Percentiles rank a stretch among this genome's conserved stretches.
Evolutionary conservation across 53 echinoderm and acorn worm genomes (phyloP).

Genomic region (Arbacia lixula): DNA sequence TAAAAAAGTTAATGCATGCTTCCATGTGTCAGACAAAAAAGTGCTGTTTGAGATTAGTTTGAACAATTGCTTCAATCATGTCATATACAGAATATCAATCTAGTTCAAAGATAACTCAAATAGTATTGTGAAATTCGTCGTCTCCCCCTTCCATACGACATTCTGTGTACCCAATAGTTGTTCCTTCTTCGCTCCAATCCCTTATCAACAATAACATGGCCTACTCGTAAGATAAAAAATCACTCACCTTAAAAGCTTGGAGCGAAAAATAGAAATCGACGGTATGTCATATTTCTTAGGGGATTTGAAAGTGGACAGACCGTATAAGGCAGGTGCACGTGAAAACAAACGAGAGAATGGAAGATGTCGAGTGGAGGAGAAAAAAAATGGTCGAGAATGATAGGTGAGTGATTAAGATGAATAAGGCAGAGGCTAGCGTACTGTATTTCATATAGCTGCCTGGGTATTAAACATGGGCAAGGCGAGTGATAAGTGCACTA

Average conservation of each 20-base stretch:
- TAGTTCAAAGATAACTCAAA: too few relatives aligned
- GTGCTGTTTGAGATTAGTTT: too few relatives aligned
- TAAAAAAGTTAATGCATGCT: too few relatives aligned
- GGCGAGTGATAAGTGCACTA: slow-evolving; percentile 34
- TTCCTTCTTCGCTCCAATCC: too few relatives aligned
- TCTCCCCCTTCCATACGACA: too few relatives aligned
- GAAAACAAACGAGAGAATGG: slow-evolving; percentile 13
- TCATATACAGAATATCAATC: background rate
- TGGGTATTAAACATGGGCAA: background rate
- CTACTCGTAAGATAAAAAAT: slow-evolving; percentile 22
- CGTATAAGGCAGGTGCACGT: slow-evolving; percentile 16
- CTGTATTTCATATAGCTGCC: too few relatives aligned
- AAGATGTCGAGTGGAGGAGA: background rate
- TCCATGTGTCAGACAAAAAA: too few relatives aligned
- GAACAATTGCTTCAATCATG: background rate
- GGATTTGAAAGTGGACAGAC: slow-evolving; percentile 36
- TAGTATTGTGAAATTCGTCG: too few relatives aligned
- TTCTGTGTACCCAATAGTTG: too few relatives aligned
- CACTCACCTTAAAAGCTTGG: slow-evolving; percentile 36
- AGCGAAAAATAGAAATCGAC: slow-evolving; percentile 37
- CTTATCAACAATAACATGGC: too few relatives aligned
- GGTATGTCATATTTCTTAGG: slow-evolving; percentile 42
- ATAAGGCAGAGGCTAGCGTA: too few relatives aligned
- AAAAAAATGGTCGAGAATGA: slow-evolving; percentile 14
- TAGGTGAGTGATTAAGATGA: slow-evolving; percentile 17